Evolutionary conservation across 2,113 vertebrate species (phyloP), one percentile per base, ranked within the genome.

Genomic region (Heloderma charlesbogerti): DNA sequence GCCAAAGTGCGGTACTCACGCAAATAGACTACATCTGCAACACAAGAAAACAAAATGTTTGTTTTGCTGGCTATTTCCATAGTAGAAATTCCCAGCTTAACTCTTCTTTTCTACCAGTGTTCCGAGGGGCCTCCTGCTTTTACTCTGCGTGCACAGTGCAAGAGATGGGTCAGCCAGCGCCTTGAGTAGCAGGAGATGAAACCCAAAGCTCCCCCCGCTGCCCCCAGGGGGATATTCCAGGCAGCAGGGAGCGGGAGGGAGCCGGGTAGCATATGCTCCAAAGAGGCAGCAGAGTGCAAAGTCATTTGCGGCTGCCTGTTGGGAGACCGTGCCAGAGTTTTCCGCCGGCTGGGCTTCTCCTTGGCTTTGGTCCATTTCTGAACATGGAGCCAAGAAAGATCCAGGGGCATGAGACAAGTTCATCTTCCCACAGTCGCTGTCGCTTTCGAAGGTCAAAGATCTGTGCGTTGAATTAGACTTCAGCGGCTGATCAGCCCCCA

Each of bases 341-440:
- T 6, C 15, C 20, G 40, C 1, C 8, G 77, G 78, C 93, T 25
- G 84, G 84, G 91, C 89, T 91, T 72, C 15, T 18, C 88, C 86
- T 91, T 95, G 95, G 90, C 95, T 94, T 57, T 18, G 69, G 25
- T 88, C 92, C 91, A 84, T 66, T 84, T 80, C 85, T 20, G 78
- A 57, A 13, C 91, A 84, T 45, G 0, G 25, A 90, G 93, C 85
- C 93, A 90, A 69, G 88, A 80, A 51, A 43, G 71, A 83, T 69
- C 81, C 91, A 83, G 93, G 20, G 77, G 93, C 80, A 67, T 66
- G 88, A 57, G 87, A 54, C 72, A 51, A 60, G 2, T 83, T 88
- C 92, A 51, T 89, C 94, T 88, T 88, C 25, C 88, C 94, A 6
- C 15, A 7, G 92, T 27, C 92, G 7, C 91, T 84, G 66, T 63